Evolutionary conservation across 2,113 vertebrate species (phyloP).

Genomic region (Pipa parva): DNA sequence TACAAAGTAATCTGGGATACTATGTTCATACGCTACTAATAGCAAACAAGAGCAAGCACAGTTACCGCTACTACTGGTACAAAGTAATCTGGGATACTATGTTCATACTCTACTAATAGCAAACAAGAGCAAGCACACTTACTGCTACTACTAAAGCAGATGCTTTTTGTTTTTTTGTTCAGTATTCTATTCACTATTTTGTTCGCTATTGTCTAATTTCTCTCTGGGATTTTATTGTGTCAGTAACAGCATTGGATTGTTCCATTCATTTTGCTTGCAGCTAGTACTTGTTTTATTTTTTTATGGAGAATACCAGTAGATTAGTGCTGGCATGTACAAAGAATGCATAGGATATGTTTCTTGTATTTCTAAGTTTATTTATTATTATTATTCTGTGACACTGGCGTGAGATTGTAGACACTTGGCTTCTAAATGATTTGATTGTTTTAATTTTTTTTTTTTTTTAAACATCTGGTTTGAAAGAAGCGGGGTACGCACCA

Average conservation of each 20-base stretch:
- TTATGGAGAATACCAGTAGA: background rate
- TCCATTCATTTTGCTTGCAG: background rate
- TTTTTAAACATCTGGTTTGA: background rate
- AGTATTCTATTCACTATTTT: no score
- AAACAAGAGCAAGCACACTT: no score
- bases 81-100: no score
- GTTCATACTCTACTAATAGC: no score
- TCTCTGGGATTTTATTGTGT: background rate
- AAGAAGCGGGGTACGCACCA: background rate
- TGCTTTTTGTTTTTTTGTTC: no score
- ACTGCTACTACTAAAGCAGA: no score
- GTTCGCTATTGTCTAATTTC: no score
- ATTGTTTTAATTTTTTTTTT: constrained; percentile 3
- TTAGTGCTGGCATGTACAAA: background rate
- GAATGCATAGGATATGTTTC: background rate
- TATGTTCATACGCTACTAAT: no score
- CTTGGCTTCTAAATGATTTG: constrained; percentile 4
- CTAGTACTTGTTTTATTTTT: background rate
- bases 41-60: no score
- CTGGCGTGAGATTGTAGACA: background rate
- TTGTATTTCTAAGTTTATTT: background rate
- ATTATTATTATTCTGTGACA: background rate
- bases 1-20: no score
- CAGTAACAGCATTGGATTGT: background rate
- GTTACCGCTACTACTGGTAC: no score